Evolutionary conservation across 2,797 vertebrate species (phyloP), one percentile per base, ranked within the genome.

Genomic region (Micropoecilia bifurca): DNA sequence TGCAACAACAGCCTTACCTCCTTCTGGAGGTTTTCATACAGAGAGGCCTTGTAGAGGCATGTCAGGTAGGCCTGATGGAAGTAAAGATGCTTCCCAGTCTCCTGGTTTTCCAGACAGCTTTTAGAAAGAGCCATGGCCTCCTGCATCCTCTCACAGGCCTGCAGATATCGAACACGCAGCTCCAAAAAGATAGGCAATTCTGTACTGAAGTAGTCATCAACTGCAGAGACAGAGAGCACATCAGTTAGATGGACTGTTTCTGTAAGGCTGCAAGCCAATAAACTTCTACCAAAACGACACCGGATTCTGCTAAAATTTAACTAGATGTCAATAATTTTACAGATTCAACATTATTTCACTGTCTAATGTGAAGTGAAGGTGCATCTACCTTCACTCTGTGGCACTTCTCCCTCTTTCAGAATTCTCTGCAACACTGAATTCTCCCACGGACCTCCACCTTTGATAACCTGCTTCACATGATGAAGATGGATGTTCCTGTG

Each of bases 11-110:
- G 5, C 66, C 85, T 83, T 93, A 99, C 99, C 97, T 99, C 97
- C 78, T 96, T 97, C 86, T 97, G 95, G 83, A 99, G 95, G 86
- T 96, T 95, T 88, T 99, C 97, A 84, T 97, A 96, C 85, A 97
- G 93, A 50, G 97, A 97, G 85, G 97, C 96, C 94, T 98, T 99
- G 93, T 96, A 97, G 76, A 99, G 96, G 95, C 98, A 99, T 80
- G 96, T 97, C 91, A 99, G 97, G 95, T 99, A 97, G 81, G 97
- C 98, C 95, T 99, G 98, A 94, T 97, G 98, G 92, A 99, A 99
- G 95, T 97, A 99, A 79, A 99, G 95, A 88, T 98, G 97, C 89
- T 96, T 97, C 88, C 97, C 97, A 83, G 97, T 95, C 86, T 97
- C 96, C 22, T 91, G 93, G 90, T 99, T 97, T 90, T 97, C 97